Evolutionary conservation across 1,140 invertebrate species (phyloP).

Genomic region (Drosophila ananassae): DNA sequence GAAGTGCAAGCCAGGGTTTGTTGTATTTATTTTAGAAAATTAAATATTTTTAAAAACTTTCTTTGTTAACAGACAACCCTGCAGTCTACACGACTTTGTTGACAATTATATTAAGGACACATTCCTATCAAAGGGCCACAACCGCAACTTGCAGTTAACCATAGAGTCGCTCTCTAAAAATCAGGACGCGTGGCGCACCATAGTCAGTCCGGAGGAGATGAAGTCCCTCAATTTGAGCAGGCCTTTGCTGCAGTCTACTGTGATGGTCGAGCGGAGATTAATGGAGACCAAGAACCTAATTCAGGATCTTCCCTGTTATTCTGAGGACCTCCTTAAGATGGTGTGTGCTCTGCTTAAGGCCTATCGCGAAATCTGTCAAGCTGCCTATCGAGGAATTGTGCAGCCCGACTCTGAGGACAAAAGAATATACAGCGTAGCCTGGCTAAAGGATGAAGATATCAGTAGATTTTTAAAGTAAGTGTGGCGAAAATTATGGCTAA

Average conservation of each 20-base stretch:
- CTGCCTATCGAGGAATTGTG: slow-evolving; percentile 90
- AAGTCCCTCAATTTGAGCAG: slow-evolving; percentile 86
- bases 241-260: slow-evolving; percentile 88
- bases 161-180: slow-evolving; percentile 89
- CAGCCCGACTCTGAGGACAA: slow-evolving; percentile 92
- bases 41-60: neutral
- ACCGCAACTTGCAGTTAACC: slow-evolving; percentile 85
- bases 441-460: slow-evolving; percentile 98
- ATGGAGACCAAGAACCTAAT: slow-evolving; percentile 89
- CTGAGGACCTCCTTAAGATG: slow-evolving; percentile 82
- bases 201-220: slow-evolving; percentile 88
- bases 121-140: slow-evolving; percentile 87
- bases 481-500: neutral
- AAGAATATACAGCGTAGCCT: slow-evolving; percentile 93
- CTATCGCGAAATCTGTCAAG: slow-evolving; percentile 91
- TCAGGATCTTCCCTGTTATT: slow-evolving; percentile 87
- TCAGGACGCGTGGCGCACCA: slow-evolving; percentile 90
- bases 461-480: slow-evolving; percentile 92
- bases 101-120: slow-evolving; percentile 91
- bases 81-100: slow-evolving; percentile 90
- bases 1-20: slow-evolving; percentile 87
- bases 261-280: slow-evolving; percentile 89
- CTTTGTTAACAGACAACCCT: slow-evolving; percentile 83
- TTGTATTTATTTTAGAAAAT: neutral
- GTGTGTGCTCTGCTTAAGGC: slow-evolving; percentile 86